Conservation (phyloP, 2,888 invertebrate genomes). For the Pristionchus fissidentatus region DNA sequence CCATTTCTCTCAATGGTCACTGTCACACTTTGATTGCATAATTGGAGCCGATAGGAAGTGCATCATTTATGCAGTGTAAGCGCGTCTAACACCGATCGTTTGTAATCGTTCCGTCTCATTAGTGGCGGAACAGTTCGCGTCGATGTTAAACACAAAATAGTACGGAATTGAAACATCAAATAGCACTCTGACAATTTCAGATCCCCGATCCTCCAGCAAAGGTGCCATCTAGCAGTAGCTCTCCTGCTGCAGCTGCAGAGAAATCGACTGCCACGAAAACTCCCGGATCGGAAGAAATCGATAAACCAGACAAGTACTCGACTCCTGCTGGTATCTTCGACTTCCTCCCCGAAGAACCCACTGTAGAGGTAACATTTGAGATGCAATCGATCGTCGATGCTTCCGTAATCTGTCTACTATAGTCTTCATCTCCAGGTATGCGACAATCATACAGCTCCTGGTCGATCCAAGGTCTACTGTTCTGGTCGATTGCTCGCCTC, state of each 20-base stretch:
- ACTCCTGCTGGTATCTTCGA: constrained; percentile 15
- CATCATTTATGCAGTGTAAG: too few relatives aligned
- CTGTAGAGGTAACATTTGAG: background rate
- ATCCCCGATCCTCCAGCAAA: too few relatives aligned
- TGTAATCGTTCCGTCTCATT: too few relatives aligned
- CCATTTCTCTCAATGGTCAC: too few relatives aligned
- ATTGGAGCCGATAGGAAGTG: too few relatives aligned
- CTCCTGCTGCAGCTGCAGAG: background rate
- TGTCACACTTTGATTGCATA: too few relatives aligned
- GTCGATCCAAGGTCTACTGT: constrained; percentile 69
- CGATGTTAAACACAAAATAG: too few relatives aligned
- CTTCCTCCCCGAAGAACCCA: background rate
- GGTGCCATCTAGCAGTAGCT: too few relatives aligned
- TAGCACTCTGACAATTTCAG: too few relatives aligned
- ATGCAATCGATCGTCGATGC: background rate
- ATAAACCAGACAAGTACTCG: background rate
- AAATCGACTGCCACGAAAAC: background rate
- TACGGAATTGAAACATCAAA: too few relatives aligned
- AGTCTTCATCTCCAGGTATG: constrained; percentile 55
- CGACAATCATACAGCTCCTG: constrained; percentile 59
- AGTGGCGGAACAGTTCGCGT: too few relatives aligned
- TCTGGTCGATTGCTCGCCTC: constrained; percentile 70
- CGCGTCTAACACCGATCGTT: too few relatives aligned
- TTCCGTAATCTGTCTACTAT: background rate
- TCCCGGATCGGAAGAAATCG: background rate